A percentile compares a stretch with the other conserved stretches of the same genome.
Conservation (phyloP, 2,797 vertebrate species). For the Chiloscyllium punctatum region DNA sequence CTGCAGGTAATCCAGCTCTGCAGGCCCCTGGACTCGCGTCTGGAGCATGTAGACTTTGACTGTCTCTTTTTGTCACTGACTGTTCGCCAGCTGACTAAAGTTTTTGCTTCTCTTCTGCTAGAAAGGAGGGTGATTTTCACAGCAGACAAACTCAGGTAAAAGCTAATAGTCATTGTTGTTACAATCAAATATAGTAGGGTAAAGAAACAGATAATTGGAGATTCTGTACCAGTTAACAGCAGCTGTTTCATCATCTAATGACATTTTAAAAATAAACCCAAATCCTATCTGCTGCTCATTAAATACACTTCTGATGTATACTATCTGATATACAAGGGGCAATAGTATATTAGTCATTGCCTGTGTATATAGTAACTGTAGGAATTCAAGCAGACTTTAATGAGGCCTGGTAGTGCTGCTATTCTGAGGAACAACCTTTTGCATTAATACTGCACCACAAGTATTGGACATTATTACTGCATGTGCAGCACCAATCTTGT, state of each 20-base stretch:
- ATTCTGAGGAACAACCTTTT: neutral
- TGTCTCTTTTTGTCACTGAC: conserved; percentile 88
- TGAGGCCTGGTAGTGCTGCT: neutral
- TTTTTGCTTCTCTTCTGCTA: conserved; percentile 91
- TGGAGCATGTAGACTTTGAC: conserved; percentile 94
- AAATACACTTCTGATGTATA: neutral
- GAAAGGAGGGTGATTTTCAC: conserved; percentile 93
- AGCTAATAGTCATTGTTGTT: neutral
- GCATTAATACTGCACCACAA: neutral
- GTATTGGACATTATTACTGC: neutral
- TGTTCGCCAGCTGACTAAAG: conserved; percentile 79
- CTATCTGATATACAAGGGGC: neutral
- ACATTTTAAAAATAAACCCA: neutral
- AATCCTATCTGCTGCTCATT: neutral
- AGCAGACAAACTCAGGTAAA: conserved; percentile 90
- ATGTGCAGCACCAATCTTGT: neutral
- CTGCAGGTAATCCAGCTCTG: conserved; percentile 83
- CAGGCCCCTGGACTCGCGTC: conserved; percentile 84
- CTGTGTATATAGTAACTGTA: neutral
- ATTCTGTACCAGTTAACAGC: neutral
- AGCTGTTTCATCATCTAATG: neutral
- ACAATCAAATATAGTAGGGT: neutral
- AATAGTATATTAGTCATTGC: neutral
- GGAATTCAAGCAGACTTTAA: neutral
- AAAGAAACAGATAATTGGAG: neutral